A percentile compares a stretch with the other conserved stretches of the same genome.
These are phyloP conservation scores for Polia nebulosa DNA, from an alignment of 2,888 invertebrate genomes.

Conservation along the genomic window DNA sequence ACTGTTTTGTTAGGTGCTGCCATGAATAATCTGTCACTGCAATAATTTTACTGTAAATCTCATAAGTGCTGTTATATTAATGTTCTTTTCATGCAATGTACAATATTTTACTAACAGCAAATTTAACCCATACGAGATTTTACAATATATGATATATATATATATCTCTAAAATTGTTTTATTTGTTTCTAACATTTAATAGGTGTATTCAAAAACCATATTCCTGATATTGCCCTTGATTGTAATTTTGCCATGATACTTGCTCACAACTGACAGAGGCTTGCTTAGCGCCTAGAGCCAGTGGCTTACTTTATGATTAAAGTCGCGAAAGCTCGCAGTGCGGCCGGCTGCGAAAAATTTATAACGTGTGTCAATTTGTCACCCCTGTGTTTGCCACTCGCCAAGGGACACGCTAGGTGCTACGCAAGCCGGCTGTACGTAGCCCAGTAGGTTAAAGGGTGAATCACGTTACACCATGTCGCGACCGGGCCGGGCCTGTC, in stretches of 20 bases:
- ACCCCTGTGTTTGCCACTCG: too few species aligned
- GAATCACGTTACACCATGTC: too few species aligned
- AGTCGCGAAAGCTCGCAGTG: neutral
- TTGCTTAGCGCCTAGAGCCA: neutral
- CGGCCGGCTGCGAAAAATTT: too few species aligned
- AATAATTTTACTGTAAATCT: slow-evolving; percentile 31
- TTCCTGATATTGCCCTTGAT: neutral
- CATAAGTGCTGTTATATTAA: slow-evolving; percentile 43
- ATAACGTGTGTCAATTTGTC: too few species aligned
- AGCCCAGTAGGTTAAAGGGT: too few species aligned
- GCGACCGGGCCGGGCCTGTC: too few species aligned
- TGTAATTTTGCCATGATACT: neutral
- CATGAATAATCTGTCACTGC: slow-evolving; percentile 27
- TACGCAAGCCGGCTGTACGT: too few species aligned
- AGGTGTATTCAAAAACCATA: neutral
- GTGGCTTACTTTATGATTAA: too few species aligned
- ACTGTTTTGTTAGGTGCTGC: slow-evolving; percentile 40
- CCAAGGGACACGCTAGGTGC: too few species aligned
- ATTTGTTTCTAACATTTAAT: slow-evolving; percentile 2
- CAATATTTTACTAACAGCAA: slow-evolving; percentile 57
- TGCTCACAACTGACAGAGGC: neutral
- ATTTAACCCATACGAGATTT: slow-evolving; percentile 63
- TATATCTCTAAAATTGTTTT: slow-evolving; percentile 54
- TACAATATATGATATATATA: slow-evolving; percentile 61
- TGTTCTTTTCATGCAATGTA: slow-evolving; percentile 50